A percentile compares a stretch with the other conserved stretches of the same genome.
phyloP scores from a whole-genome alignment of 2,888 invertebrate species.

The Metacarcinus magister region DNA sequence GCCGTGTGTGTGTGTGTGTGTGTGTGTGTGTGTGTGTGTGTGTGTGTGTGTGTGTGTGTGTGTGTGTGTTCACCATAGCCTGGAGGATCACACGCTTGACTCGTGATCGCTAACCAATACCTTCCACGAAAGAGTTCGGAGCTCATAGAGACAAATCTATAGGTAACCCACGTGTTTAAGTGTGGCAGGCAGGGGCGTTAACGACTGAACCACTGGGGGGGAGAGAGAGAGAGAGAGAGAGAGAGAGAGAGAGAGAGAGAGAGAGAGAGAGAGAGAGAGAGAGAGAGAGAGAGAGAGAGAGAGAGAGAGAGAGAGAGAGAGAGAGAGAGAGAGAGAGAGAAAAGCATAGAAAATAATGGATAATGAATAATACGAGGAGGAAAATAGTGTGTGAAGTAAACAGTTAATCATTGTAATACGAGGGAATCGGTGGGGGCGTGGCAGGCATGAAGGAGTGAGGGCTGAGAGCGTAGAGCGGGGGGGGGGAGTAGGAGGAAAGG shows the following conservation, averaged over 20 bases:
- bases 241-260: conserved; percentile 37
- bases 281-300: conserved; percentile 27
- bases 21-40: too few relatives aligned
- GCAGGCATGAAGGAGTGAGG: not conserved
- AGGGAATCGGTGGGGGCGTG: not conserved
- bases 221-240: conserved; percentile 26
- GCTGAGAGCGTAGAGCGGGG: not conserved
- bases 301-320: not conserved
- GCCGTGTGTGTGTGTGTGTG: too few relatives aligned
- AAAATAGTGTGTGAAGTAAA: not conserved
- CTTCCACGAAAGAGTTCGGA: too few relatives aligned
- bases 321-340: not conserved
- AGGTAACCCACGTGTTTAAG: too few relatives aligned
- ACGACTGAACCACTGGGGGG: not conserved
- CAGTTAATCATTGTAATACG: not conserved
- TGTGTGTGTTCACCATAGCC: too few relatives aligned
- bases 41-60: too few relatives aligned
- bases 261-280: conserved; percentile 46
- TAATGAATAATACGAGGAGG: not conserved
- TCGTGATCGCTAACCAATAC: too few relatives aligned
- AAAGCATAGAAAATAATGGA: not conserved
- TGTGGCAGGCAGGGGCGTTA: not conserved
- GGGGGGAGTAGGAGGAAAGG: not conserved
- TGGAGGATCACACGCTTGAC: too few relatives aligned
- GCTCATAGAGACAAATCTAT: too few relatives aligned